phyloP scores from a whole-genome alignment of 53 echinoderm and acorn worm genomes.

The Patiria pectinifera region DNA sequence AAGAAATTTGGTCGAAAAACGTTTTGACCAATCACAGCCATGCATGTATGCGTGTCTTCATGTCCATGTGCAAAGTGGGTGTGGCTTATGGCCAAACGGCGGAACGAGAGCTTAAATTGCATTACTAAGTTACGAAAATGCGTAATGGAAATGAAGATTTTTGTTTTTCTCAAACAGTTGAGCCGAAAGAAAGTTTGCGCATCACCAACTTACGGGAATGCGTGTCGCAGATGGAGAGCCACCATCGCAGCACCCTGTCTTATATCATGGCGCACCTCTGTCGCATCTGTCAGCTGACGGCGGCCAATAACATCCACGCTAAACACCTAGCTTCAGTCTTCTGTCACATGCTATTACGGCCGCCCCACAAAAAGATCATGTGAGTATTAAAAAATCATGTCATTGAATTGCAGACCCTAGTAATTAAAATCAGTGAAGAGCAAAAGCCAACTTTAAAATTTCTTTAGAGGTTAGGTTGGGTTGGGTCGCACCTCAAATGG shows the following conservation, averaged over 20 bases:
- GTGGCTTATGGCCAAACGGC: too few species aligned
- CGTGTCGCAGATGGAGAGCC: slow-evolving; percentile 66
- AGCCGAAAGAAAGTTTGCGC: slow-evolving; percentile 56
- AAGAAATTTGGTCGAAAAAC: background rate
- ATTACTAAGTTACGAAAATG: too few species aligned
- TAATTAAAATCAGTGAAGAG: too few species aligned
- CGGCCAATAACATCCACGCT: slow-evolving; percentile 71
- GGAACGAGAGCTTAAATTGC: too few species aligned
- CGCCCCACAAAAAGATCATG: slow-evolving; percentile 91
- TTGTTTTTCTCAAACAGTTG: slow-evolving; percentile 34
- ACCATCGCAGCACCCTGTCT: slow-evolving; percentile 77
- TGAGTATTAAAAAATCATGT: slow-evolving; percentile 50
- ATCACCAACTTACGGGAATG: slow-evolving; percentile 71
- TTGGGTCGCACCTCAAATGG: background rate
- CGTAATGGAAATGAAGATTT: too few species aligned
- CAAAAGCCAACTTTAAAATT: too few species aligned
- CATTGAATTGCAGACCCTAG: too few species aligned
- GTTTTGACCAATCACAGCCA: too few species aligned
- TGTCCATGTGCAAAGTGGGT: too few species aligned
- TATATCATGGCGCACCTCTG: slow-evolving; percentile 96
- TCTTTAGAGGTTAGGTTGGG: too few species aligned
- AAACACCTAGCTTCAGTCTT: slow-evolving; percentile 91
- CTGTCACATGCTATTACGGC: slow-evolving; percentile 88
- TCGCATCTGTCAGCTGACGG: slow-evolving; percentile 73
- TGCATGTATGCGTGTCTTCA: too few species aligned